Evolutionary conservation across 2,888 invertebrate species (phyloP).

Genomic region (Drosophila cognata): DNA sequence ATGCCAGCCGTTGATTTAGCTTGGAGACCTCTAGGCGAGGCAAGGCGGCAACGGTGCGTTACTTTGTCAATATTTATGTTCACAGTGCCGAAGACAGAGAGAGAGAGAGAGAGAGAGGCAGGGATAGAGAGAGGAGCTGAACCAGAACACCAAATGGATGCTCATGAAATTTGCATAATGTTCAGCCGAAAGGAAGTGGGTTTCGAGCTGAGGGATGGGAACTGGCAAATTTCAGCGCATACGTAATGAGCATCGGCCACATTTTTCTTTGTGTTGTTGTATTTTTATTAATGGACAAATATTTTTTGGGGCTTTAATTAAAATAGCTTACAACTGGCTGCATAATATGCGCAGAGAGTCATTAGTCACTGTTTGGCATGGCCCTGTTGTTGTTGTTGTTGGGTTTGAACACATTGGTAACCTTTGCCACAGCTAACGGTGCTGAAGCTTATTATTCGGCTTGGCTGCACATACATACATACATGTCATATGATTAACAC

Average conservation of each 20-base stretch:
- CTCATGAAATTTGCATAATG: constrained; percentile 66
- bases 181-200: not conserved
- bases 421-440: not conserved
- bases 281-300: constrained; percentile 27
- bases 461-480: constrained; percentile 37
- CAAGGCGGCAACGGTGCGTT: constrained; percentile 3
- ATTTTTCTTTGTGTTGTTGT: constrained; percentile 7
- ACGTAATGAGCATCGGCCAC: constrained; percentile 41
- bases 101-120: not conserved
- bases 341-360: constrained; percentile 42
- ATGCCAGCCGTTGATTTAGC: constrained; percentile 23
- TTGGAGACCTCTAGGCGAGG: not conserved
- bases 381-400: not conserved
- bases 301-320: constrained; percentile 60
- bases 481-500: constrained; percentile 68
- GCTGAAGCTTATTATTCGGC: constrained; percentile 49
- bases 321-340: constrained; percentile 37
- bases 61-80: constrained; percentile 64
- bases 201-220: not conserved
- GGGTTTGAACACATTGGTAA: not conserved
- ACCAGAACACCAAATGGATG: constrained; percentile 37
- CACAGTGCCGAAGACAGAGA: constrained; percentile 17
- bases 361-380: constrained; percentile 36
- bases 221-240: constrained; percentile 26
- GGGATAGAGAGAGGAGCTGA: not conserved